Evolutionary conservation across 2,113 vertebrate genomes (phyloP).

Genomic region (Nymphicus hollandicus): DNA sequence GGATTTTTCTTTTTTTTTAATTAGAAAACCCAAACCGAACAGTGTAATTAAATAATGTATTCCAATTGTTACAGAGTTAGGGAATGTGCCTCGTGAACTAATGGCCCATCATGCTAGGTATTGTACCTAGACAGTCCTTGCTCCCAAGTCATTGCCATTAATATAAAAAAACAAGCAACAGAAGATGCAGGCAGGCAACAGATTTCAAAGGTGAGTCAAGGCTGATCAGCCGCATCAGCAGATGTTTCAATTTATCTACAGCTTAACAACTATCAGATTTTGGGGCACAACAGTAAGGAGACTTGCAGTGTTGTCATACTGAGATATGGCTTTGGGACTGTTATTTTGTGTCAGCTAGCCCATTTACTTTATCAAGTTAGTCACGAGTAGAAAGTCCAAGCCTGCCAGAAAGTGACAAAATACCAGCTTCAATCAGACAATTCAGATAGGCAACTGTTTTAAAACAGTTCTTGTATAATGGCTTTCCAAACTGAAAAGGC

Average conservation of each 20-base stretch:
- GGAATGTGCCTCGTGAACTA: neutral
- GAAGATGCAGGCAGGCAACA: neutral
- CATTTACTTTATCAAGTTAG: neutral
- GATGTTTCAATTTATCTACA: neutral
- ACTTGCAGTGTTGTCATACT: neutral
- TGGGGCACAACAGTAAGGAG: neutral
- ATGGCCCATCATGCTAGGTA: fast-evolving
- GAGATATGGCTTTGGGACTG: neutral
- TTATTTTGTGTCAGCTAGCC: neutral
- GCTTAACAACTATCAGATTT: neutral
- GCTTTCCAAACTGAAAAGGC: conserved; percentile 61
- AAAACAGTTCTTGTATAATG: conserved; percentile 41
- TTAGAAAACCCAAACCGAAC: too few species aligned
- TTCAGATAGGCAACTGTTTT: conserved; percentile 16
- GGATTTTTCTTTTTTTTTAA: neutral
- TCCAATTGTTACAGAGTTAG: neutral
- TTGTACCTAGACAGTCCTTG: neutral
- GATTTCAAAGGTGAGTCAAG: neutral
- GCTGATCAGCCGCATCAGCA: neutral
- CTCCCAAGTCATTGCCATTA: neutral
- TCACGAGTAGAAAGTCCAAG: neutral
- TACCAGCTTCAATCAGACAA: neutral
- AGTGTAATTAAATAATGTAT: neutral
- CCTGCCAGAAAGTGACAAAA: conserved; percentile 15
- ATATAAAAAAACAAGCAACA: neutral